phyloP scores from a whole-genome alignment of 2,797 vertebrate species.

The Mormyrops boulengeri region DNA sequence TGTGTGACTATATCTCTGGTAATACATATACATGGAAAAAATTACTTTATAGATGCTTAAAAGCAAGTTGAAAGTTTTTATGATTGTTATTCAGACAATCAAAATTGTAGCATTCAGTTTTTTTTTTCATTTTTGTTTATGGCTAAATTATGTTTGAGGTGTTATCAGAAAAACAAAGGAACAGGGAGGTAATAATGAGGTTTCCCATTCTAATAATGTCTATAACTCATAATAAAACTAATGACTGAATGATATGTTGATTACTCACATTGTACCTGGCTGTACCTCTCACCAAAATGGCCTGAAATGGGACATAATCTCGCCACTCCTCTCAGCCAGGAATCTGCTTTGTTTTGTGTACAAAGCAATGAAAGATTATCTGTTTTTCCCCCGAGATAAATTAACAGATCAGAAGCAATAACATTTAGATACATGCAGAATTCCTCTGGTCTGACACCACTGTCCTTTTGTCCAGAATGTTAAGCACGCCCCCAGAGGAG shows the following conservation, averaged over 20 bases:
- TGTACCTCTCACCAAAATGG: background rate
- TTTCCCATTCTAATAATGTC: background rate
- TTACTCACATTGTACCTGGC: background rate
- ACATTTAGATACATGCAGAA: background rate
- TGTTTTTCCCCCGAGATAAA: background rate
- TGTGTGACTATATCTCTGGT: conserved; percentile 58
- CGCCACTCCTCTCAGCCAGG: background rate
- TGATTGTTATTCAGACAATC: conserved; percentile 21
- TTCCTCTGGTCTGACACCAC: background rate
- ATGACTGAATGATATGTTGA: background rate
- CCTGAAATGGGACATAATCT: background rate
- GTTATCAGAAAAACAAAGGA: background rate
- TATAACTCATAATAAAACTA: conserved; percentile 11
- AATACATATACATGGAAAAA: conserved; percentile 50
- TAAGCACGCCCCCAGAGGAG: background rate
- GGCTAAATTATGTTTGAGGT: background rate
- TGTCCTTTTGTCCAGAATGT: background rate
- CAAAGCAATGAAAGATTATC: background rate
- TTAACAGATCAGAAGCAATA: conserved; percentile 16
- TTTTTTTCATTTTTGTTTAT: background rate
- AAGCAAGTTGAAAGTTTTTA: conserved; percentile 16
- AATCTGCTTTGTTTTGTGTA: conserved; percentile 5
- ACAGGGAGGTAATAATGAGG: background rate
- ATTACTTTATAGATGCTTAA: conserved; percentile 18
- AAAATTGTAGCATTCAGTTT: conserved; percentile 19